Percentiles rank a stretch among this genome's conserved stretches.
phyloP scores from a whole-genome alignment of 2,888 invertebrate species.

The Phragmatobia fuliginosa region DNA sequence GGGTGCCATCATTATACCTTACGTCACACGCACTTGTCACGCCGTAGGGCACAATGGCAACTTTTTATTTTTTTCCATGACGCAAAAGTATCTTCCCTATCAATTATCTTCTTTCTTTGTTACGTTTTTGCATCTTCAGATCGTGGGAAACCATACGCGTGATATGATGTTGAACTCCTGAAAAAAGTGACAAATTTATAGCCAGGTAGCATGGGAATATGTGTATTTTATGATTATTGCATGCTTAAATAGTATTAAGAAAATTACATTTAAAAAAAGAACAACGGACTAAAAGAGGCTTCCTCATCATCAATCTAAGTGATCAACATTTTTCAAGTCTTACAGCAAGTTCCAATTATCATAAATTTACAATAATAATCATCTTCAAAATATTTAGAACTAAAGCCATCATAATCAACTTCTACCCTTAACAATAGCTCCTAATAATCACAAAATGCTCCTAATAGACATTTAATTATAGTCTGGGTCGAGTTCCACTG shows the following conservation, averaged over 20 bases:
- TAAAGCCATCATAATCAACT: constrained; percentile 71
- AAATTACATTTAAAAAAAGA: neutral
- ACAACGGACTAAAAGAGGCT: neutral
- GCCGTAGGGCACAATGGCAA: constrained; percentile 64
- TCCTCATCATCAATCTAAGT: neutral
- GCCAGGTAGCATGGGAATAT: constrained; percentile 27
- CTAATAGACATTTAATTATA: constrained; percentile 86
- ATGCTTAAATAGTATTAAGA: neutral
- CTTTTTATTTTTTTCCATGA: constrained; percentile 64
- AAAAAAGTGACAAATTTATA: constrained; percentile 55
- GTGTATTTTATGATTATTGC: neutral
- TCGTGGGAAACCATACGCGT: constrained; percentile 65
- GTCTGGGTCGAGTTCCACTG: constrained; percentile 77
- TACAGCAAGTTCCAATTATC: constrained; percentile 54
- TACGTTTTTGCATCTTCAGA: constrained; percentile 71
- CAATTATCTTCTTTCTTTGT: constrained; percentile 58
- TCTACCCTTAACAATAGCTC: constrained; percentile 74
- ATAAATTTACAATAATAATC: constrained; percentile 59
- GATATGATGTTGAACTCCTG: constrained; percentile 49
- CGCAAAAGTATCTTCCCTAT: constrained; percentile 66
- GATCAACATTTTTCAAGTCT: constrained; percentile 22
- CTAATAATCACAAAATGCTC: constrained; percentile 80
- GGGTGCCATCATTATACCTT: constrained; percentile 51
- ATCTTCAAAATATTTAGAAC: constrained; percentile 64
- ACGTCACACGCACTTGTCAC: constrained; percentile 79